Evolutionary conservation across 2,888 invertebrate genomes (phyloP).

Genomic region (Philereme transversata): DNA sequence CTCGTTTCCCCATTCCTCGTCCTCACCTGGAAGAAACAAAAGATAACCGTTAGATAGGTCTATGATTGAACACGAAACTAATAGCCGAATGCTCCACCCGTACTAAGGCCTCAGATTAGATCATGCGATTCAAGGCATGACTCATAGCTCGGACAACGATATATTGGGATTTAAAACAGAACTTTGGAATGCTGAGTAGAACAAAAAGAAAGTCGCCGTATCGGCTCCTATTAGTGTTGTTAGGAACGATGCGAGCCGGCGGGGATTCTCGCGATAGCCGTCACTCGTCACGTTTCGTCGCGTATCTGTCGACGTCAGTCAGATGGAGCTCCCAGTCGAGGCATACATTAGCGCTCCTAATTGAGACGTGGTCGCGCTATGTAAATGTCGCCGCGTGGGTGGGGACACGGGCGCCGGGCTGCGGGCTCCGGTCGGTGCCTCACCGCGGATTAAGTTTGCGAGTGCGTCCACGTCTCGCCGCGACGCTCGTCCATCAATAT

Average conservation of each 20-base stretch:
- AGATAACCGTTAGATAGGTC: conserved; percentile 24
- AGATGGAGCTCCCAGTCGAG: conserved; percentile 77
- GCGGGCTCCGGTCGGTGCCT: conserved; percentile 22
- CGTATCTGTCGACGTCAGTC: conserved; percentile 79
- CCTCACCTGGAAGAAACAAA: conserved; percentile 84
- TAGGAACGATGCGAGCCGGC: conserved; percentile 73
- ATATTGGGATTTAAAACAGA: conserved; percentile 20
- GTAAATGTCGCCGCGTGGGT: conserved; percentile 82
- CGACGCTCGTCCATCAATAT: conserved; percentile 71
- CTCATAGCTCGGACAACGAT: conserved; percentile 7
- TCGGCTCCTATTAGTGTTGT: conserved; percentile 76
- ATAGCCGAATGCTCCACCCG: too few relatives aligned
- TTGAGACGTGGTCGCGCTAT: conserved; percentile 83
- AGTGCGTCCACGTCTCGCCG: conserved; percentile 58
- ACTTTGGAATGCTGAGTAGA: conserved; percentile 23
- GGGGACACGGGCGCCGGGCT: conserved; percentile 64
- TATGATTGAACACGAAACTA: too few relatives aligned
- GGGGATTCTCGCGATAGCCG: conserved; percentile 72
- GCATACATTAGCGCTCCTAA: conserved; percentile 84
- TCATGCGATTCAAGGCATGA: conserved; percentile 1
- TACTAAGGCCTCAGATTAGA: conserved; percentile 2
- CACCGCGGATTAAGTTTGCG: conserved; percentile 21
- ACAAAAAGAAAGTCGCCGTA: conserved; percentile 59
- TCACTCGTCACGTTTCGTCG: conserved; percentile 80
- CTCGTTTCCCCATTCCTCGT: conserved; percentile 87